Evolutionary conservation across 2,888 invertebrate species (phyloP), one percentile per base, ranked within the genome.

Genomic region (Lithophane ornitopus): DNA sequence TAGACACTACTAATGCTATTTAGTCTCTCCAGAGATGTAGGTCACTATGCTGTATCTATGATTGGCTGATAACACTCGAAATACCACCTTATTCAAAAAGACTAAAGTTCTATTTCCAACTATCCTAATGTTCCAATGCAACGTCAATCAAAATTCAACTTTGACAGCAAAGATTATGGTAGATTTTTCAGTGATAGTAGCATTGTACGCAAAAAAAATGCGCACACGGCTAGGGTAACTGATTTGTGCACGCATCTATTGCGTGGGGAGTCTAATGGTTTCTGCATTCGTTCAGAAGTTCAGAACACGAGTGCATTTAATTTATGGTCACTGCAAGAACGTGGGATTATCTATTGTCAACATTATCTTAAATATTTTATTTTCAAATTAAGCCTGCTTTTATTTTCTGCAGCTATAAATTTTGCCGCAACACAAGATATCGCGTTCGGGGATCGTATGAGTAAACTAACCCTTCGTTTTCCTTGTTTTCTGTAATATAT

Each of bases 11-110:
- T 95, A 95, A 95, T 94, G 93, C 92, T 92, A 91, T 91, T 92
- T 91, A 93, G 93, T 92, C 92, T 92, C 94, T 94, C 95, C 94
- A 92, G 96, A 96, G 96, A 96, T 95, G 93, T 96, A 95, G 96
- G 96, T 96, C 96, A 96, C 91, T 92, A 89, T 94, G 93, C 91
- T 94, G 91, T 94, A 91, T 92, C 92, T 89, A 87, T 89, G 88
- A 87, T 86, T 86, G 84, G 78, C 78, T 70, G 81, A 85, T 84
- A 80, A 83, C 81, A 87, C 72, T 78, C 78, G 81, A 92, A 90
- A 73, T 88, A 91, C 86, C 81, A 88, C 91, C 89, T 87, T 89
- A 85, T 80, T 58, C 66, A 78, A 81, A 70, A 70, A 70, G 34
- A 76, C 89, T 91, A 93, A 91, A 91, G 93, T 88, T 84, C 86